Conservation (phyloP, 2,888 invertebrate species). For the Linyphia triangularis region DNA sequence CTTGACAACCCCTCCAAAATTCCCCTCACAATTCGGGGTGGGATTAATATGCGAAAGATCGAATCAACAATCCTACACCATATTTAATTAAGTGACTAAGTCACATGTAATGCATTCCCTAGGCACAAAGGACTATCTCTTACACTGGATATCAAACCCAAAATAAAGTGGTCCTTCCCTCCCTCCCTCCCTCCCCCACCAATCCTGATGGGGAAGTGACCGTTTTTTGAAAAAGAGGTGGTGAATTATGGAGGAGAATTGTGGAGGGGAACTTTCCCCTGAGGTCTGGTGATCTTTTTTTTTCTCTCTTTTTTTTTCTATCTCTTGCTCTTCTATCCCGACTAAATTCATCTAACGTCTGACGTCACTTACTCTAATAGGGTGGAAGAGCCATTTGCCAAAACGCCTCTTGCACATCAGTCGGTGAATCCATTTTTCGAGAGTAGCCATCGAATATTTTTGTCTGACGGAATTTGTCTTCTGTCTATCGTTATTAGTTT, state of each 20-base stretch:
- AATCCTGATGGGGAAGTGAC: background rate
- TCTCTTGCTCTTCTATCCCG: background rate
- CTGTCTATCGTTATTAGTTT: conserved; percentile 7
- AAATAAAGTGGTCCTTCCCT: conserved; percentile 53
- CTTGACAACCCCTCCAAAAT: background rate
- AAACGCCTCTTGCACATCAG: conserved; percentile 41
- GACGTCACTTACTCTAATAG: conserved; percentile 62
- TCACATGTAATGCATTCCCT: conserved; percentile 13
- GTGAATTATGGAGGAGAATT: conserved; percentile 52
- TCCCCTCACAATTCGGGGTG: background rate
- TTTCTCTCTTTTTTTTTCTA: background rate
- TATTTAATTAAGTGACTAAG: conserved; percentile 63
- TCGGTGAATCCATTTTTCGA: conserved; percentile 30
- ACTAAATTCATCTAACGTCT: conserved; percentile 53
- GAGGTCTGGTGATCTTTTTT: conserved; percentile 32
- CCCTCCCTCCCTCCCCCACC: conserved; percentile 12
- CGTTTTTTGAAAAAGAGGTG: conserved; percentile 22
- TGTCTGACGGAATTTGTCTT: background rate
- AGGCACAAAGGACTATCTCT: background rate
- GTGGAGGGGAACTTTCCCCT: conserved; percentile 21
- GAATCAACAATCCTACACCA: conserved; percentile 9
- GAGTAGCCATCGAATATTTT: background rate
- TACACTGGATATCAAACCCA: conserved; percentile 16
- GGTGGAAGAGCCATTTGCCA: conserved; percentile 56
- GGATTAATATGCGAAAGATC: conserved; percentile 24